Conservation (phyloP, 1,140 invertebrate species). For the Carposina sasakii region DNA sequence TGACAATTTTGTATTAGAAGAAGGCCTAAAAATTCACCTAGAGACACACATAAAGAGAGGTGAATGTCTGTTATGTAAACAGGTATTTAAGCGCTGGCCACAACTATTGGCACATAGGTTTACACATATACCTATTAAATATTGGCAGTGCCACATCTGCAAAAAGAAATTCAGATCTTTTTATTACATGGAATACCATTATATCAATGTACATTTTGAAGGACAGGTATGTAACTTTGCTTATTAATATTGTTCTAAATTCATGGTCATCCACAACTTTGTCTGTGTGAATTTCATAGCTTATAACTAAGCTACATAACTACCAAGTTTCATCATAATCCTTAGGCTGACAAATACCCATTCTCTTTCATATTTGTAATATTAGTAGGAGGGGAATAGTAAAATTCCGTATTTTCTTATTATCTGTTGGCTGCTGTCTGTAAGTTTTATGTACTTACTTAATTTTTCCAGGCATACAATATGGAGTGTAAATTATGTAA, state of each 20-base stretch:
- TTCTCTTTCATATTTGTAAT: no score
- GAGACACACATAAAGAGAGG: conserved; percentile 27
- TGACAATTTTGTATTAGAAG: conserved; percentile 26
- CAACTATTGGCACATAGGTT: conserved; percentile 41
- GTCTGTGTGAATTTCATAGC: no score
- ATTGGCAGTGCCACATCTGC: conserved; percentile 44
- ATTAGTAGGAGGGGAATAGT: no score
- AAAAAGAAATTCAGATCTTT: conserved; percentile 22
- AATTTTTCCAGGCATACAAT: conserved; percentile 20
- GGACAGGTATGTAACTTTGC: conserved; percentile 26
- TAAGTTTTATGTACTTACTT: no score
- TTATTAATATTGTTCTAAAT: conserved; percentile 7
- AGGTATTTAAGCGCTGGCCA: conserved; percentile 31
- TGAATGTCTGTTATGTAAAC: conserved; percentile 30
- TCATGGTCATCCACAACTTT: no score
- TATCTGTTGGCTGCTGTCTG: no score
- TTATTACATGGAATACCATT: conserved; percentile 41
- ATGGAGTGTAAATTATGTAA: conserved; percentile 28
- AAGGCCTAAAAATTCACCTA: conserved; percentile 24
- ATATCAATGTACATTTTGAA: conserved; percentile 34
- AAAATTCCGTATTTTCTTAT: no score
- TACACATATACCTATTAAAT: conserved; percentile 28
- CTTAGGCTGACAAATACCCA: no score
- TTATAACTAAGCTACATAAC: no score
- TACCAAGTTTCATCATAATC: no score